Evolutionary conservation across 2,113 vertebrate species (phyloP), one percentile per base, ranked within the genome.

Genomic region (Rattus norvegicus): DNA sequence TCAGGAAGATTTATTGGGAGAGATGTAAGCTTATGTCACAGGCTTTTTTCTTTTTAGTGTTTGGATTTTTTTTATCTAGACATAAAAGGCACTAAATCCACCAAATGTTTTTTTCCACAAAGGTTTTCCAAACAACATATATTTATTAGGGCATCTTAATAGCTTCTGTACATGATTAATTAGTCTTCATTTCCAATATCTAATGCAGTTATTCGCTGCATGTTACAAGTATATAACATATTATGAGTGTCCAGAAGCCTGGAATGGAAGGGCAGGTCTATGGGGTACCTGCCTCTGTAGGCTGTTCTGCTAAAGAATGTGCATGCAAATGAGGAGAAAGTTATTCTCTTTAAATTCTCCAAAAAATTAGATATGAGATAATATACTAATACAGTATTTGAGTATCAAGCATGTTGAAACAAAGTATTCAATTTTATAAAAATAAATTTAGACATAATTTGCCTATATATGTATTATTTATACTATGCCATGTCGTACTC

Each of bases 111-210:
- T 43, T 88, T 65, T 81, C 26, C 59, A 84, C 30, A 26, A 65
- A 67, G 12, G 2, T 70, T 90, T 92, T 89, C 67, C 67, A 43
- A 91, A 77, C 11, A 76, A 10, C 4, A 76, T 52, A 26, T 67
- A 47, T 94, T 94, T 93, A 91, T 39, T 56, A 93, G 43, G 36
- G 63, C 90, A 76, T 93, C 17, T 81, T 80, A 65, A 86, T 3
- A 73, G 61, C 80, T 73, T 93, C 77, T 95, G 16, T 65, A 33
- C 2, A 22, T 88, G 33, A 76, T 52, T 26, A 92, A 52, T 79
- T 84, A 79, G 17, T 33, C 2, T 79, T 95, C 69, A 63, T 73
- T 84, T 6, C 2, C 10, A 92, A 72, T 86, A n/a, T 49, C 49
- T 70, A 80, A 67, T 43, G 54, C 4, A 86, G 3, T 39, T 91